Percentiles rank a stretch among this genome's conserved stretches.
Conservation (phyloP, 2,113 vertebrate genomes). For the Seriola quinqueradiata region DNA sequence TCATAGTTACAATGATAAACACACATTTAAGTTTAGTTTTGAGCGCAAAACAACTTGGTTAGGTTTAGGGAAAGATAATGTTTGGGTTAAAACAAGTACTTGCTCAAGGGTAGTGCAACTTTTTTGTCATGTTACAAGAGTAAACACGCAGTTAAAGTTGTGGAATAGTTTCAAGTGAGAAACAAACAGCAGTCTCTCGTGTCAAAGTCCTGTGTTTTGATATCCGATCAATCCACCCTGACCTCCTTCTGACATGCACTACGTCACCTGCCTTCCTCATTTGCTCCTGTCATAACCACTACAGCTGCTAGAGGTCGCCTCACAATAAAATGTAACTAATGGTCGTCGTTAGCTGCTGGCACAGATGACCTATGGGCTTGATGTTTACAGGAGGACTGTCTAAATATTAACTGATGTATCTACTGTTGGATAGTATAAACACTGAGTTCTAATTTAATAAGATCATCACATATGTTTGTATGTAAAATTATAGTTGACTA, state of each 20-base stretch:
- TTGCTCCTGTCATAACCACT: not conserved
- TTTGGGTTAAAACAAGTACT: not conserved
- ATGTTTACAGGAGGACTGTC: too few relatives aligned
- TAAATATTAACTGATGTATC: not conserved
- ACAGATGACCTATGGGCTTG: not conserved
- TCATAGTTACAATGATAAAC: not conserved
- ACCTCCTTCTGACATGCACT: not conserved
- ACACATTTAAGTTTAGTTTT: not conserved
- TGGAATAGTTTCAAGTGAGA: not conserved
- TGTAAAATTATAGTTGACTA: not conserved
- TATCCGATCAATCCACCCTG: not conserved
- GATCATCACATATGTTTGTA: not conserved
- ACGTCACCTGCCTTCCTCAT: too few relatives aligned
- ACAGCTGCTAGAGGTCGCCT: not conserved
- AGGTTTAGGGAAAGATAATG: not conserved
- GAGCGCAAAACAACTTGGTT: not conserved
- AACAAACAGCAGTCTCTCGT: not conserved
- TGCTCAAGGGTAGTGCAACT: not conserved
- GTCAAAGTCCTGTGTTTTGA: not conserved
- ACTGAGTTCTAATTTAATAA: not conserved
- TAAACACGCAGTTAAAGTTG: not conserved
- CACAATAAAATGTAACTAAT: too few relatives aligned
- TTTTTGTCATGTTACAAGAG: not conserved
- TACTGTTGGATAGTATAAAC: too few relatives aligned
- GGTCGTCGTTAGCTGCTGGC: not conserved